Conservation (phyloP, 64 coral and sea anemone species). For the Dendronephthya gigantea region DNA sequence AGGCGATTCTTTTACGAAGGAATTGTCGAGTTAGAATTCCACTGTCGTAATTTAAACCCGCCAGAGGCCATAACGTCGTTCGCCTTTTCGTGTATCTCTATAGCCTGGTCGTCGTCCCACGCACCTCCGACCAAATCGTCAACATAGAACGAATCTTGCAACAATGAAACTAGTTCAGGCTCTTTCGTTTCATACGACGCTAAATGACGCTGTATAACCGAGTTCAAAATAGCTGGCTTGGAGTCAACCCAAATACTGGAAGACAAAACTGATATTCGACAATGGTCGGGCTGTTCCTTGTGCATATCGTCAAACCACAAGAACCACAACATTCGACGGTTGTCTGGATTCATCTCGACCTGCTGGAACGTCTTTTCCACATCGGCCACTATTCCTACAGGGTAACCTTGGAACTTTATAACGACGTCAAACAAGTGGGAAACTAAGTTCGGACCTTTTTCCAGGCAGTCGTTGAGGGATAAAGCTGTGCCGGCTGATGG, state of each 20-base stretch:
- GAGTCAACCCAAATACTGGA: neutral
- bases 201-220: neutral
- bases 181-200: neutral
- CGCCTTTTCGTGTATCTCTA: neutral
- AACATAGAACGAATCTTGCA: constrained; percentile 17
- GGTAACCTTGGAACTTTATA: neutral
- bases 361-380: neutral
- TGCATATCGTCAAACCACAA: neutral
- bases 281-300: neutral
- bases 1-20: neutral
- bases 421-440: neutral
- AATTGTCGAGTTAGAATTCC: neutral
- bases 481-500: no score
- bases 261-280: neutral
- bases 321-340: neutral
- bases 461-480: neutral
- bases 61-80: neutral
- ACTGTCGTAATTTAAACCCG: neutral
- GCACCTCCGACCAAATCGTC: constrained; percentile 13
- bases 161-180: neutral
- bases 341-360: neutral
- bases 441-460: neutral
- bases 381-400: neutral
- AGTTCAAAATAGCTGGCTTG: neutral
- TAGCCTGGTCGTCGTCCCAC: neutral